Evolutionary conservation across 2,113 vertebrate genomes (phyloP).

Genomic region (Nyctereutes procyonoides): DNA sequence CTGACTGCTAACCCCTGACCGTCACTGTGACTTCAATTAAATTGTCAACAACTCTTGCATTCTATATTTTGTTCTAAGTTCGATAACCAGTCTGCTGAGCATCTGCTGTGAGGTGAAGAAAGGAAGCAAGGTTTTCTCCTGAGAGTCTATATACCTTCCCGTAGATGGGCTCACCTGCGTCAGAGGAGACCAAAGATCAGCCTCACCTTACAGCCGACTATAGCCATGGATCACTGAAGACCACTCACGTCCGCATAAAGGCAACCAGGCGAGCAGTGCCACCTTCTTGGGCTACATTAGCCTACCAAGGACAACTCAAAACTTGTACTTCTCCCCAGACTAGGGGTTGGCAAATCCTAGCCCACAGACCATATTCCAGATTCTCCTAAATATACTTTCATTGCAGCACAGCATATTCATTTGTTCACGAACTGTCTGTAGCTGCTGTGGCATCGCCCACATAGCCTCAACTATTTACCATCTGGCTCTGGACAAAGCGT

Average conservation of each 20-base stretch:
- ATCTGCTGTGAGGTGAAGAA: neutral
- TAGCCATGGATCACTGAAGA: neutral
- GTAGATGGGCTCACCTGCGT: neutral
- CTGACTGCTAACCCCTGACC: neutral
- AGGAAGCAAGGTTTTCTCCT: neutral
- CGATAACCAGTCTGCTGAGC: neutral
- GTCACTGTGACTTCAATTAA: neutral
- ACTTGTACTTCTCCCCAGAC: neutral
- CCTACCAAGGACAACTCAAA: neutral
- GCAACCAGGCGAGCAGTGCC: neutral
- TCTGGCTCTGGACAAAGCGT: neutral
- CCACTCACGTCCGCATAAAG: neutral
- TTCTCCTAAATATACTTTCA: neutral
- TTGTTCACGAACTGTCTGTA: neutral
- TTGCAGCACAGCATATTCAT: neutral
- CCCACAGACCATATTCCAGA: neutral
- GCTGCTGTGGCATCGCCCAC: neutral
- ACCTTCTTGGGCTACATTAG: neutral
- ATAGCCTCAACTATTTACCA: neutral
- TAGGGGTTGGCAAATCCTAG: neutral
- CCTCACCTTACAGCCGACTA: neutral
- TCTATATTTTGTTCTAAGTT: neutral
- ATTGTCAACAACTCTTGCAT: neutral
- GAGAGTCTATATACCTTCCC: neutral
- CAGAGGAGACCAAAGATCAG: neutral